Percentiles rank a stretch among this genome's conserved stretches.
These are phyloP conservation scores for Ursus arctos DNA, from an alignment of 2,113 vertebrate species.

Conservation along the genomic window DNA sequence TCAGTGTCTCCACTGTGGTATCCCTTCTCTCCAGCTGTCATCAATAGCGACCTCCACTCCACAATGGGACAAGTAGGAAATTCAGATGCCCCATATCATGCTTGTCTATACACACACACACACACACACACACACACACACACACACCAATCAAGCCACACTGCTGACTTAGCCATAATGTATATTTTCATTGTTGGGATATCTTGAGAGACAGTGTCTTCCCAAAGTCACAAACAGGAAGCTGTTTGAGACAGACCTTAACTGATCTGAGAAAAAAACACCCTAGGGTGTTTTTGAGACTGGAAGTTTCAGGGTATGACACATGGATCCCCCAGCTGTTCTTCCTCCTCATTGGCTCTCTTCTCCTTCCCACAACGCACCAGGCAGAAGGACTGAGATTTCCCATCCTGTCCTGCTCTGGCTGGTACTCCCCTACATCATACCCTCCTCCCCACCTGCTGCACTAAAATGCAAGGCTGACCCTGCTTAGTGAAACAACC, in stretches of 20 bases:
- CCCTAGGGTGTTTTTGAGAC: neutral
- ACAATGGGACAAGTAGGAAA: neutral
- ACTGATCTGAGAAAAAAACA: neutral
- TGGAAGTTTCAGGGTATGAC: neutral
- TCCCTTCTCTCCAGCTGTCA: neutral
- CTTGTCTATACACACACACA: neutral
- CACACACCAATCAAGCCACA: neutral
- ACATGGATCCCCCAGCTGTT: too few relatives aligned
- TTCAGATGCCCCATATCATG: neutral
- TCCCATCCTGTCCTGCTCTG: neutral
- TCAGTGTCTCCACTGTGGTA: neutral
- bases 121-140: neutral
- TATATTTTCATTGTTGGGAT: neutral
- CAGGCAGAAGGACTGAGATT: neutral
- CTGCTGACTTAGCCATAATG: neutral
- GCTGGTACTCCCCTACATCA: neutral
- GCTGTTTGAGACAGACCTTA: neutral
- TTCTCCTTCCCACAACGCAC: neutral
- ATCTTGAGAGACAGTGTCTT: neutral
- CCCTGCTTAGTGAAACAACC: neutral
- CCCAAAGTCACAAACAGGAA: neutral
- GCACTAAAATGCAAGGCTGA: neutral
- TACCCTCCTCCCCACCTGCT: neutral
- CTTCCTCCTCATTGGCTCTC: neutral
- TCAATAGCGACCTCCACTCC: too few relatives aligned